Base-by-base conservation (phyloP, 2,888 invertebrate genomes). In the Priocnemis perturbator region DNA sequence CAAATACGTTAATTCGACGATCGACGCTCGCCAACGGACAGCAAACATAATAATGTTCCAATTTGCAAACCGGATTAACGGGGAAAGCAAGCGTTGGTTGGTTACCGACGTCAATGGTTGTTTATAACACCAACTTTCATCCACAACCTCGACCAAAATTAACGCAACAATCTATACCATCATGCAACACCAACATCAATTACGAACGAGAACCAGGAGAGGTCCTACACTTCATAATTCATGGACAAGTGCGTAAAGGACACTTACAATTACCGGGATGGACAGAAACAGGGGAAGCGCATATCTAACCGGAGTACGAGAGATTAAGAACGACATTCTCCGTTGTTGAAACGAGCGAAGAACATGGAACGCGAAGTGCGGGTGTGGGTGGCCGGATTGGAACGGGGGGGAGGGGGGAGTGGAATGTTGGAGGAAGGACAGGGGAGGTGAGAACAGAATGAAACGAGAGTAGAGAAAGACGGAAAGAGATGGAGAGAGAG, bases 201-300 rank as follows among this genome's bases (percentile, higher is more conserved):
- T 3, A 21, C 19, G 17, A 19, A 4, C 14, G 23, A 48, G 65
- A 4, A 21, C 21, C 23, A 53, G 37, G 11, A 23, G 48, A 5
- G n/a, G 23, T 56, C 30, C 5, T 37, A 26, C 45, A 64, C 5
- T 19, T 62, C 37, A 64, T 81, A 79, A 83, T 82, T 82, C 76
- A 82, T 82, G 76, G 81, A 81, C n/a, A 67, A 58, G 67, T 69
- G 64, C 79, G 14, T 47, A 61, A 62, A 58, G 64, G 52, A 37
- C 64, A 65, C 56, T 76, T 84, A 83, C 82, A 78, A 85, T 83
- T 84, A 83, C 83, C 77, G 82, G 74, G 81, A 78, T 74, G 72
- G 73, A 77, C 65, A 65, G 76, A 73, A 74, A 59, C 0, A n/a
- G 9, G 56, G 23, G 17, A n/a, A 9, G 47, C 47, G 3, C 2